Evolutionary conservation across 2,888 invertebrate species (phyloP).

Genomic region (Doris montereyensis): DNA sequence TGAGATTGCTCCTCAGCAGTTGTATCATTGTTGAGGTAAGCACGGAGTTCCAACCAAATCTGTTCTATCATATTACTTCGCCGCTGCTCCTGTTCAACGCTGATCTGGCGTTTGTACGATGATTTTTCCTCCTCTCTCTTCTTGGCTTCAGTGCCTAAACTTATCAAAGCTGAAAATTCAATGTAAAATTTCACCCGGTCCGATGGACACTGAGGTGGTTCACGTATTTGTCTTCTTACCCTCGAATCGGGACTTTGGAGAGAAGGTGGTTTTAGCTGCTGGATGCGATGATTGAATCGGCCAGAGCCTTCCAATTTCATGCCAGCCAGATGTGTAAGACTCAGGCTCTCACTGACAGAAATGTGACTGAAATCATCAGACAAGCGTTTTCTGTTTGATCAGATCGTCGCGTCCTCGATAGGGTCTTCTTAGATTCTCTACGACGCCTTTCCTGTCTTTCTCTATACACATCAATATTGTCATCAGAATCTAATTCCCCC

Average conservation of each 20-base stretch:
- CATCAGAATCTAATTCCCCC: conserved; percentile 62
- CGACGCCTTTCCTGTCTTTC: conserved; percentile 56
- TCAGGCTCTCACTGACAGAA: conserved; percentile 45
- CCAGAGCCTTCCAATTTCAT: conserved; percentile 57
- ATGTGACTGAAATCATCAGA: conserved; percentile 49
- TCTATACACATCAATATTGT: conserved; percentile 50
- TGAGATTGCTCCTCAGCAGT: conserved; percentile 83
- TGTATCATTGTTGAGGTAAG: conserved; percentile 78
- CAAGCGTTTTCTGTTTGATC: conserved; percentile 55
- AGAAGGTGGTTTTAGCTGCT: conserved; percentile 20
- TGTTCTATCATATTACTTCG: conserved; percentile 91
- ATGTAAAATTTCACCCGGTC: conserved; percentile 70
- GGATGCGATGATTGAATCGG: conserved; percentile 47
- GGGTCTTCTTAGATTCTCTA: conserved; percentile 57
- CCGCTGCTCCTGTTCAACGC: conserved; percentile 89
- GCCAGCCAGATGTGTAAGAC: conserved; percentile 47
- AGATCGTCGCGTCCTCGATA: conserved; percentile 52
- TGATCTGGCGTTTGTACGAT: conserved; percentile 72
- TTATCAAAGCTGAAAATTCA: conserved; percentile 83
- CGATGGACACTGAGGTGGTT: conserved; percentile 54
- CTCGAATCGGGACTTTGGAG: conserved; percentile 40
- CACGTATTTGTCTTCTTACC: conserved; percentile 40
- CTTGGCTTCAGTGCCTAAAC: conserved; percentile 76
- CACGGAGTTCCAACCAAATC: conserved; percentile 92
- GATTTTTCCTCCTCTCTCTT: conserved; percentile 64